Base-by-base conservation (phyloP, 2,888 invertebrate species). In the Amiota communis region DNA sequence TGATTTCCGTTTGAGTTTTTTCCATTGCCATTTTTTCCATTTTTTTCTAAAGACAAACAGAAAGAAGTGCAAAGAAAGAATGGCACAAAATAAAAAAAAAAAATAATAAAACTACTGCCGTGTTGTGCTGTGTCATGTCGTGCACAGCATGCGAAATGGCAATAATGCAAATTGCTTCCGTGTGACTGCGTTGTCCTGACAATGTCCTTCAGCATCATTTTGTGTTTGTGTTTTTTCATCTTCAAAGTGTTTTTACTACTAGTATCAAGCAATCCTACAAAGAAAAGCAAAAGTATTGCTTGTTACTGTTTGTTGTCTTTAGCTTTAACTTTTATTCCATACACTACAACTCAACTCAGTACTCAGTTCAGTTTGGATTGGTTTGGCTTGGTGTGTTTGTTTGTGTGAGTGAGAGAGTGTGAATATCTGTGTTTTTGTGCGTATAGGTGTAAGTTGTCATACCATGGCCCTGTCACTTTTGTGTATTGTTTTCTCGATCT, bases 91-190 rank as follows among this genome's bases (percentile, higher is more conserved):
- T 13, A 20, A 57, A 2, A 17, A 20, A 13, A n/a, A 8, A 20
- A 10, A n/a, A 17, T n/a, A 56, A 56, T 8, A n/a, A n/a, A 57
- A 57, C 57, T 15, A 57, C 57, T 15, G 59, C 11, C 17, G 17
- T 17, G n/a, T 15, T 59, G 17, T 11, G n/a, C n/a, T 11, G 49
- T n/a, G 49, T 47, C 59, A n/a, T 67, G 67, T 20, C 67, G 51
- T 64, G 64, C 64, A 23, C 64, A 64, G 64, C 67, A 67, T 67
- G 72, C 59, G 20, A 53, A n/a, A 75, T 74, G 36, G 78, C 76
- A 82, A 80, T 85, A 85, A 83, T 85, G 86, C 84, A 85, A 85
- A 83, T 85, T 72, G 77, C 82, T 81, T 82, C 78, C 81, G 81
- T 77, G 75, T 79, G 76, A 71, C 69, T 71, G 67, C 79, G 70